Percentiles rank a stretch among this genome's conserved stretches.
These are phyloP conservation scores for Sipha flava DNA, from an alignment of 1,140 invertebrate species.

Conservation along the genomic window DNA sequence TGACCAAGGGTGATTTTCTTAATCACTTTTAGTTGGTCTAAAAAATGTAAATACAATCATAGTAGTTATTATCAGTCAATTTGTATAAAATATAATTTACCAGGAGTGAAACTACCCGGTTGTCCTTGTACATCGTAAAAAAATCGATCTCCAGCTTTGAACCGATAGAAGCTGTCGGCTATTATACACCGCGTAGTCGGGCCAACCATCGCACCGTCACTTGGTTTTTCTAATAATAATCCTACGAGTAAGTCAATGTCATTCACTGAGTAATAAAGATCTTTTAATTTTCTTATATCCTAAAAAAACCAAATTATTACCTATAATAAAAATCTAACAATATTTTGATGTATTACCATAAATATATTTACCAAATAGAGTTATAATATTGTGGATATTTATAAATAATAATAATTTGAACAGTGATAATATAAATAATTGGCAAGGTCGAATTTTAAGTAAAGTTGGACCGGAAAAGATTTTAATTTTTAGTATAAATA, in stretches of 20 bases:
- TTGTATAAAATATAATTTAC: neutral
- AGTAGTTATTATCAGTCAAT: neutral
- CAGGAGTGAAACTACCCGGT: constrained; percentile 42
- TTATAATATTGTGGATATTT: no score
- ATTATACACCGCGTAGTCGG: constrained; percentile 79
- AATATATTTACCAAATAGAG: no score
- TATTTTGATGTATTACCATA: no score
- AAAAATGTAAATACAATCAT: neutral
- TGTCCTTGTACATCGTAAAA: constrained; percentile 56
- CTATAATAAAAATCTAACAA: no score
- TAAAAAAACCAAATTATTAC: no score
- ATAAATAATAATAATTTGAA: no score
- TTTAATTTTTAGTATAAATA: no score
- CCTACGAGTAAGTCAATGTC: constrained; percentile 78
- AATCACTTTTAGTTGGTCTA: neutral
- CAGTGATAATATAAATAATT: no score
- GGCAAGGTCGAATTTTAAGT: no score
- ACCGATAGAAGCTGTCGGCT: constrained; percentile 67
- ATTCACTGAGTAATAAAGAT: constrained; percentile 53
- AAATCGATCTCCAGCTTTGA: constrained; percentile 65
- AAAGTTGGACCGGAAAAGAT: no score
- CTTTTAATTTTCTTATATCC: constrained; percentile 45
- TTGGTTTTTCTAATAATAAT: constrained; percentile 61
- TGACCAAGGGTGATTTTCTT: neutral
- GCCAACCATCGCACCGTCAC: constrained; percentile 61